phyloP scores from a whole-genome alignment of 2,888 invertebrate species.

The Pemphredon lugubris region DNA sequence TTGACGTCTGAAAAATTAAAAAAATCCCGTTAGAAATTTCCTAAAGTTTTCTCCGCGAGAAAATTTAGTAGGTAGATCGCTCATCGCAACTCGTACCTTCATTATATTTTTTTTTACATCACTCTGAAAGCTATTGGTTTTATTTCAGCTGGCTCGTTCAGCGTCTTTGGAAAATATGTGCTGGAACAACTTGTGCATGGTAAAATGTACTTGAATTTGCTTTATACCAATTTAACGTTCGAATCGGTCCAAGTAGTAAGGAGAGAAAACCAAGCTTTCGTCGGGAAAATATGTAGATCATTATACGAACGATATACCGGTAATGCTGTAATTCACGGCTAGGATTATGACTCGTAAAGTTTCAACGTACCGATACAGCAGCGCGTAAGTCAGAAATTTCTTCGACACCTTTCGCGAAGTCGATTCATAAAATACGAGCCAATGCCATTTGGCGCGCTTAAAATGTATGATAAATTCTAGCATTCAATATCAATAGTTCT shows the following conservation, averaged over 20 bases:
- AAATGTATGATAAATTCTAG: not conserved
- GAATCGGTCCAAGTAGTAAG: slow-evolving; percentile 24
- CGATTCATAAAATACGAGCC: not conserved
- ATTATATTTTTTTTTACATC: too few relatives aligned
- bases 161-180: slow-evolving; percentile 10
- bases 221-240: not conserved
- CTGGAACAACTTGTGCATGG: not conserved
- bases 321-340: not conserved
- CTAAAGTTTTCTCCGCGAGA: too few relatives aligned
- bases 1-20: too few relatives aligned
- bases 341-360: slow-evolving; percentile 27
- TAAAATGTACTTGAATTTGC: not conserved
- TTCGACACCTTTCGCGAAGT: not conserved
- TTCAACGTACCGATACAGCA: slow-evolving; percentile 5
- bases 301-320: slow-evolving; percentile 10
- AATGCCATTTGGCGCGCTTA: not conserved
- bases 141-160: not conserved
- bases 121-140: too few relatives aligned
- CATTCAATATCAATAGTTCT: too few relatives aligned
- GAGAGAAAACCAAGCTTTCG: slow-evolving; percentile 12
- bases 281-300: slow-evolving; percentile 4
- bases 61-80: too few relatives aligned
- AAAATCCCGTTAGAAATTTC: too few relatives aligned
- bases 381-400: slow-evolving; percentile 1
- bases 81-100: too few relatives aligned